These are phyloP conservation scores for Euphydryas editha DNA, from an alignment of 2,888 invertebrate species.

Conservation along the genomic window DNA sequence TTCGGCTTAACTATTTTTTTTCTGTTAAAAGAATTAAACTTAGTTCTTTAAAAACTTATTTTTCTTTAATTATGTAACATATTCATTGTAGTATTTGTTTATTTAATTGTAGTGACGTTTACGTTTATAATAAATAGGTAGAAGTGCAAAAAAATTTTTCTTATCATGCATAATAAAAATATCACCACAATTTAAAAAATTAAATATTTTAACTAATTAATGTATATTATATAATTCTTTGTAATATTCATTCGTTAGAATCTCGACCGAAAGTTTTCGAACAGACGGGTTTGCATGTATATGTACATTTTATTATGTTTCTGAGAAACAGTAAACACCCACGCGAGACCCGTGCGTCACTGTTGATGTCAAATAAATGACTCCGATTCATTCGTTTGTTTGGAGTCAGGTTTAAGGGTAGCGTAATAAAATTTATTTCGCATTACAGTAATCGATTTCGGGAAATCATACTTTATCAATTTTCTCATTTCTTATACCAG, in stretches of 20 bases:
- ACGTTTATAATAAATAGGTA: no score
- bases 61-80: no score
- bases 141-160: no score
- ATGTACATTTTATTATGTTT: constrained; percentile 23
- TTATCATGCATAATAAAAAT: no score
- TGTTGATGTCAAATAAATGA: constrained; percentile 32
- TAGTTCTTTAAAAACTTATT: no score
- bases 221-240: neutral
- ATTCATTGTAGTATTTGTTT: no score
- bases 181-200: no score
- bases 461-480: neutral
- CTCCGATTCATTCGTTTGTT: constrained; percentile 20
- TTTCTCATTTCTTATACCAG: no score
- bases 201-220: neutral
- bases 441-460: constrained; percentile 1
- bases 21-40: no score
- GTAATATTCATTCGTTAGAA: neutral
- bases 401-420: constrained; percentile 8
- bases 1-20: no score
- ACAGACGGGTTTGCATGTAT: constrained; percentile 21
- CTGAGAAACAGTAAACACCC: constrained; percentile 32
- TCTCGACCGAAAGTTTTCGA: constrained; percentile 19
- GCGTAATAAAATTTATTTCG: constrained; percentile 4
- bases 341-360: constrained; percentile 32
- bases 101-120: no score